These are phyloP conservation scores for Caenorhabditis zanzibari DNA, from an alignment of 2,888 invertebrate genomes.

Conservation along the genomic window DNA sequence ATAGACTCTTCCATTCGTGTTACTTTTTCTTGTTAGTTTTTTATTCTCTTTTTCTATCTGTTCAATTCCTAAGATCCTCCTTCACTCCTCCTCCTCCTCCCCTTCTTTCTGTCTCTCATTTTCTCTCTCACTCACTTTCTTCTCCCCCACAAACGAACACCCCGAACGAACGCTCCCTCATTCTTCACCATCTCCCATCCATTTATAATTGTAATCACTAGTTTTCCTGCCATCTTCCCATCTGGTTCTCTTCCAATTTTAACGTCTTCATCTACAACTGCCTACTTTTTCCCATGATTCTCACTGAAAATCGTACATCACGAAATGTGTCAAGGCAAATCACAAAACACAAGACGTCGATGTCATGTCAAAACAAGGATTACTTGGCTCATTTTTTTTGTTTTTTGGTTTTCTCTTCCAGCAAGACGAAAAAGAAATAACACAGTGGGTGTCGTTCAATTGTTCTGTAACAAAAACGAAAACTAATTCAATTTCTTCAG, in stretches of 20 bases:
- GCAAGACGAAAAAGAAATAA: constrained; percentile 1
- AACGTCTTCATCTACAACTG: constrained; percentile 9
- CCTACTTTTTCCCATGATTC: not conserved
- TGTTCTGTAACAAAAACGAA: constrained; percentile 31
- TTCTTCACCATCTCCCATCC: constrained; percentile 33
- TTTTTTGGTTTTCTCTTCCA: constrained; percentile 34
- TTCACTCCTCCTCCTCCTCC: constrained; percentile 11
- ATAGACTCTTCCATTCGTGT: not conserved
- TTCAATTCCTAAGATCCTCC: constrained; percentile 31
- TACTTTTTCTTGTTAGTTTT: not conserved
- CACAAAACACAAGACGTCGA: constrained; percentile 27
- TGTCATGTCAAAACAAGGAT: constrained; percentile 33
- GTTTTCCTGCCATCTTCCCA: constrained; percentile 43
- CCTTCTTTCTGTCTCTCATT: constrained; percentile 17
- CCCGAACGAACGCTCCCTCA: constrained; percentile 43
- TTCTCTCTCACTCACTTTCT: constrained; percentile 20
- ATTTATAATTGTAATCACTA: constrained; percentile 62
- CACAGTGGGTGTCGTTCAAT: constrained; percentile 25
- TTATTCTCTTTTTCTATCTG: constrained; percentile 8
- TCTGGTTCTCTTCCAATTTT: constrained; percentile 9
- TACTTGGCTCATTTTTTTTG: constrained; percentile 28
- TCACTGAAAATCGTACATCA: constrained; percentile 4
- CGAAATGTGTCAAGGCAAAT: constrained; percentile 30
- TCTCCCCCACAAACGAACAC: constrained; percentile 40
- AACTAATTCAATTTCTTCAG: constrained; percentile 20